Conservation (phyloP, 2,888 invertebrate genomes). For the Synanthedon tipuliformis region DNA sequence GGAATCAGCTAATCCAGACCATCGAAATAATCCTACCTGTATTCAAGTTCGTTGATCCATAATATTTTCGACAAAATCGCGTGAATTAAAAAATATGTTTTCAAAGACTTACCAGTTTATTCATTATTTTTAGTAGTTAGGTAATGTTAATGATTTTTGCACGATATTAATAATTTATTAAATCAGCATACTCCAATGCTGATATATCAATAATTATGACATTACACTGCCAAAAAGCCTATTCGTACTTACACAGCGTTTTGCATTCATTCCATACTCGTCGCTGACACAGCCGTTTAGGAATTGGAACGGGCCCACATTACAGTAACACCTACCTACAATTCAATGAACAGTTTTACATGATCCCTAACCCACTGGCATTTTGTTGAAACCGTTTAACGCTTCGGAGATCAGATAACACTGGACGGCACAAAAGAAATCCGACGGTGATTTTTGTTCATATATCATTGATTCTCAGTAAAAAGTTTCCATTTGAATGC, state of each 20-base stretch:
- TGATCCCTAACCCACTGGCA: conserved; percentile 5
- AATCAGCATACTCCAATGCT: no score
- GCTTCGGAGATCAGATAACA: not conserved
- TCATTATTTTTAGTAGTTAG: no score
- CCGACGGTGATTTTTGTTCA: not conserved
- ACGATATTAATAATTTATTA: no score
- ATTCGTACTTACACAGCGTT: conserved; percentile 11
- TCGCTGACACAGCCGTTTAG: conserved; percentile 15
- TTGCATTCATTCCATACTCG: conserved; percentile 17
- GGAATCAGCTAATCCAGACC: no score
- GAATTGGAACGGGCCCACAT: conserved; percentile 18
- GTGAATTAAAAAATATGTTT: no score
- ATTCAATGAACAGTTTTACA: conserved; percentile 12
- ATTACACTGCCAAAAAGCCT: not conserved
- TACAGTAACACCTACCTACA: conserved; percentile 5
- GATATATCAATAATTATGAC: no score
- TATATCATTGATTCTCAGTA: not conserved
- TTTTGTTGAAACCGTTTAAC: not conserved
- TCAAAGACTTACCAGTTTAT: no score
- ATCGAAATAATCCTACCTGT: no score
- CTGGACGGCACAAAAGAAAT: not conserved
- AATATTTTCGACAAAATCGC: no score
- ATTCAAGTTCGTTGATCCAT: no score
- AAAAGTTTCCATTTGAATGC: not conserved
- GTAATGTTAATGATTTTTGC: no score